Base-by-base conservation (phyloP, 2,797 vertebrate species). In the Bovichtus variegatus region DNA sequence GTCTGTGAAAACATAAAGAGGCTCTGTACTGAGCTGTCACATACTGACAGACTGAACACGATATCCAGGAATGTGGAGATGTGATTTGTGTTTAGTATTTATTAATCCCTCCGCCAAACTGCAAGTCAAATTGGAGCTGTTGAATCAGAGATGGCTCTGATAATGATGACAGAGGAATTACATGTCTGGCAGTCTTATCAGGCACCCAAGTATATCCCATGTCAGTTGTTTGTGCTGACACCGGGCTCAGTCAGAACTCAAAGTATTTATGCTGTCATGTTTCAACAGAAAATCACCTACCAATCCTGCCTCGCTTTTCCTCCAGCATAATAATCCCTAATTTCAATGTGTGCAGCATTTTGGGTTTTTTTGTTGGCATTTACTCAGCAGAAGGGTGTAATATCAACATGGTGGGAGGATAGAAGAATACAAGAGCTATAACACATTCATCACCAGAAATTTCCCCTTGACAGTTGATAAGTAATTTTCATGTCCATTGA, bases 201-300 rank as follows among this genome's bases (percentile, higher is more conserved):
- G 78, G 68, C 80, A 58, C 25, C 43, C 86, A 86, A 91, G 86
- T 91, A 80, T 76, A 85, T 90, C 84, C 72, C 57, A 74, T 89
- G 87, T 91, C 91, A 91, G 74, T 80, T 79, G 81, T 90, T 88
- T 89, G 76, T 71, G 60, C 57, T 34, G 43, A 81, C 71, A 77
- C 57, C 27, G 3, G 77, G 73, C 85, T 78, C 83, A 84, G 76
- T 85, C 79, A 65, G 69, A 81, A 83, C 87, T 78, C 84, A 91
- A 86, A 87, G 91, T 91, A 88, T 89, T 94, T 92, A 91, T 87
- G 86, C 85, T 92, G 90, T 92, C 92, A 92, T 61, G 57, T 79
- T 88, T 78, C 81, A 71, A 82, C 78, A 71, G 76, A 85, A 89
- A 86, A 89, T 85, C 85, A 74, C 88, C 82, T 76, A 71, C 71